A percentile compares a stretch with the other conserved stretches of the same genome.
These are phyloP conservation scores for Chesias legatella DNA, from an alignment of 2,888 invertebrate species.

Conservation along the genomic window DNA sequence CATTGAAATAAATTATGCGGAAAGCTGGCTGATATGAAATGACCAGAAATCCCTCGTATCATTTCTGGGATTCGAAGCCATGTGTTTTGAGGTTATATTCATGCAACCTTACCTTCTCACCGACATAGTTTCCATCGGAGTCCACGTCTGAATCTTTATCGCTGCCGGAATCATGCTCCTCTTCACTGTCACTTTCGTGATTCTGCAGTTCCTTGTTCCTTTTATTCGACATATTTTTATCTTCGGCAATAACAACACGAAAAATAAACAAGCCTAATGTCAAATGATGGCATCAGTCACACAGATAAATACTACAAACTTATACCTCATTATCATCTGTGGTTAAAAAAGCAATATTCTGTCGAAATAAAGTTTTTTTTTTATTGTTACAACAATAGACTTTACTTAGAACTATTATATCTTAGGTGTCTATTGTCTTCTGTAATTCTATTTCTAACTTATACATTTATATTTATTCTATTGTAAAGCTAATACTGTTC, in stretches of 20 bases:
- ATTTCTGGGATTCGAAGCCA: slow-evolving; percentile 34
- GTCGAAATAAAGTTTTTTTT: no score
- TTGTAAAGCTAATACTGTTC: no score
- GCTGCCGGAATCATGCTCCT: slow-evolving; percentile 61
- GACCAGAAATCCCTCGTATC: neutral
- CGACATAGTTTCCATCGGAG: slow-evolving; percentile 75
- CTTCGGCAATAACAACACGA: slow-evolving; percentile 5
- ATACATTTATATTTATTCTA: no score
- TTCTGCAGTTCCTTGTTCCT: slow-evolving; percentile 63
- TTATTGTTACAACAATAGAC: no score
- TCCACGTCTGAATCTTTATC: slow-evolving; percentile 70
- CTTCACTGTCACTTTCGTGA: slow-evolving; percentile 68
- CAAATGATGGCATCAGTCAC: no score
- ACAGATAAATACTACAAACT: no score
- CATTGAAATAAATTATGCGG: no score
- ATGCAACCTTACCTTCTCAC: slow-evolving; percentile 70
- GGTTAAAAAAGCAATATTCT: no score
- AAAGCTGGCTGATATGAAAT: neutral
- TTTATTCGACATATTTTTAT: slow-evolving; percentile 65
- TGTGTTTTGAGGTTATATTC: slow-evolving; percentile 65
- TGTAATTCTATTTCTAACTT: no score
- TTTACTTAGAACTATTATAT: no score
- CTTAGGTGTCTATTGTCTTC: no score
- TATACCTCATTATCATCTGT: no score
- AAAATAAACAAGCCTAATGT: slow-evolving; percentile 12